phyloP scores from a whole-genome alignment of 1,140 invertebrate genomes.

The Gonioctena quinquepunctata region DNA sequence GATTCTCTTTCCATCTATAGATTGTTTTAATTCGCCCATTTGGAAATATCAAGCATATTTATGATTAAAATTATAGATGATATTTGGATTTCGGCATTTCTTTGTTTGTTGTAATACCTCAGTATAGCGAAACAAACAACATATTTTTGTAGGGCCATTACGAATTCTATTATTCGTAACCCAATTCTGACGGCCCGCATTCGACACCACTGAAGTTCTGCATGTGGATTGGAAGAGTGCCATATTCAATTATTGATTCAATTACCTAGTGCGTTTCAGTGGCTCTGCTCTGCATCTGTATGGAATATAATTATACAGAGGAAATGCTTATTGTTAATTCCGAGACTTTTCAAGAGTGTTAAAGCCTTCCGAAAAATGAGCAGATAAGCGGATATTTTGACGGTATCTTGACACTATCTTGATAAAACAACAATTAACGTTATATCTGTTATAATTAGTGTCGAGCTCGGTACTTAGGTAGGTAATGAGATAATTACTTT shows the following conservation, averaged over 20 bases:
- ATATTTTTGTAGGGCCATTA: too few species aligned
- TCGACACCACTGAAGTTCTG: neutral
- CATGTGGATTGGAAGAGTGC: slow-evolving; percentile 4
- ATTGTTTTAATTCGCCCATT: too few species aligned
- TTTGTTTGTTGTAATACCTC: too few species aligned
- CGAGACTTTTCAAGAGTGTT: neutral
- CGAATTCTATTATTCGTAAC: too few species aligned
- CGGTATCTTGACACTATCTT: neutral
- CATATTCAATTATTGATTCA: slow-evolving; percentile 13
- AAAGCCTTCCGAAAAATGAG: neutral
- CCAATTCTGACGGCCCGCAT: too few species aligned
- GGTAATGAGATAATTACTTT: neutral
- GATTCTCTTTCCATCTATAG: too few species aligned
- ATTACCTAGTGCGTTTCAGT: neutral
- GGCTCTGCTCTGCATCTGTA: neutral
- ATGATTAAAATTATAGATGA: too few species aligned
- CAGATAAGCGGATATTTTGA: neutral
- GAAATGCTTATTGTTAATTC: neutral
- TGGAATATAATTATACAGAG: slow-evolving; percentile 6
- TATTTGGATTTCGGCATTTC: too few species aligned
- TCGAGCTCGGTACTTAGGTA: neutral
- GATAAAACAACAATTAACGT: neutral
- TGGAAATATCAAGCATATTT: too few species aligned
- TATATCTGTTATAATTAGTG: neutral
- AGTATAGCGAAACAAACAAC: too few species aligned